These are phyloP conservation scores for Notothenia coriiceps DNA, from an alignment of 2,113 vertebrate species.

Conservation along the genomic window DNA sequence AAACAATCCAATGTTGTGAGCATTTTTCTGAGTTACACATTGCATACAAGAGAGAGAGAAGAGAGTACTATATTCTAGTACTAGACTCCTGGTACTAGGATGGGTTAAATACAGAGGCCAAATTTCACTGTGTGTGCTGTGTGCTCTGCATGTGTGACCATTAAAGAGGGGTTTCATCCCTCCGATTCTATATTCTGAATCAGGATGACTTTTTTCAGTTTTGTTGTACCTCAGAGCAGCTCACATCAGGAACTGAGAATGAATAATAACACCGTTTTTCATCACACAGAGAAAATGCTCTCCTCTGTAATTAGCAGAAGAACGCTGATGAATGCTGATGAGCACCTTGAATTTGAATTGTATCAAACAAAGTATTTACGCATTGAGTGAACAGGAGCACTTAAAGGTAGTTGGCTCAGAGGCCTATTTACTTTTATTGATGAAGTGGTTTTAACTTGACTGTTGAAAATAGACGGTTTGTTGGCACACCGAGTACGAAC, in stretches of 20 bases:
- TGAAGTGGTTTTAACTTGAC: constrained; percentile 9
- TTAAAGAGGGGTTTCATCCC: too few species aligned
- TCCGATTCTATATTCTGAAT: not conserved
- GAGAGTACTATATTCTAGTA: not conserved
- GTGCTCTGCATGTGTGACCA: too few species aligned
- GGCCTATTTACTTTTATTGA: constrained; percentile 20
- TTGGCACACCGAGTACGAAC: constrained; percentile 1
- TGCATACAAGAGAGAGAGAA: not conserved
- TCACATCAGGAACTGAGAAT: constrained; percentile 10
- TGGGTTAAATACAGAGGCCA: too few species aligned
- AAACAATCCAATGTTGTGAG: not conserved
- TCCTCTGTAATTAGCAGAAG: constrained; percentile 21
- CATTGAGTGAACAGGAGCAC: constrained; percentile 2
- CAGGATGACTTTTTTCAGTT: not conserved
- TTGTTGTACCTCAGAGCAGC: not conserved
- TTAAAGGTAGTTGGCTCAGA: constrained; percentile 10
- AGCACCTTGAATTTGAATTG: constrained; percentile 37
- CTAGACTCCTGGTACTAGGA: too few species aligned
- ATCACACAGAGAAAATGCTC: constrained; percentile 19
- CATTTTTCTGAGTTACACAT: constrained; percentile 9
- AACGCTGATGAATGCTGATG: constrained; percentile 25
- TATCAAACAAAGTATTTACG: not conserved
- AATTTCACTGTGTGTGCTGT: too few species aligned
- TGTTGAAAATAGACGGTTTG: not conserved
- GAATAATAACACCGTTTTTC: not conserved